Percentiles rank a stretch among this genome's conserved stretches.
Conservation (phyloP, 2,113 vertebrate genomes). For the Dipodomys merriami region DNA sequence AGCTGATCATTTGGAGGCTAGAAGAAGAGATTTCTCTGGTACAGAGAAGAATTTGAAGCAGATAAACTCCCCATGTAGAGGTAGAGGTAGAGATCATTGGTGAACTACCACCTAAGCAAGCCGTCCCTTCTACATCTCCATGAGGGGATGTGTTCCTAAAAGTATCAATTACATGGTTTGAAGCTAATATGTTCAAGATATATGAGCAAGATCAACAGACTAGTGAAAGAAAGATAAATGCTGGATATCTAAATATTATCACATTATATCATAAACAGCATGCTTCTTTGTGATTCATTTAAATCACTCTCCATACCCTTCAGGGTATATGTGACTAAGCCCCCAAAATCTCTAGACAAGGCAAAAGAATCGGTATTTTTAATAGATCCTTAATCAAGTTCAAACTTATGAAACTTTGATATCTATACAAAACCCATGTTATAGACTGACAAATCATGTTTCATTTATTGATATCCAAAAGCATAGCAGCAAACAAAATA, state of each 20-base stretch:
- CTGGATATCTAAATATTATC: background rate
- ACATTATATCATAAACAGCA: background rate
- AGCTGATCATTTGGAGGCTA: background rate
- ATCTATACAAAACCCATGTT: background rate
- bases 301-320: background rate
- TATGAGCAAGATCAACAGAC: background rate
- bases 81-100: background rate
- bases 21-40: background rate
- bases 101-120: background rate
- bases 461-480: background rate
- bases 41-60: constrained; percentile 1
- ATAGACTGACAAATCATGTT: background rate
- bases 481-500: constrained; percentile 23
- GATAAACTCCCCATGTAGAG: background rate
- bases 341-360: background rate
- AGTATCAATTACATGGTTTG: background rate
- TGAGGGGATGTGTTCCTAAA: background rate
- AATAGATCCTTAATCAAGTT: background rate
- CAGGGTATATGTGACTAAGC: no score
- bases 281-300: constrained; percentile 5
- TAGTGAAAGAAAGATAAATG: background rate
- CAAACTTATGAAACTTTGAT: background rate
- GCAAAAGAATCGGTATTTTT: background rate
- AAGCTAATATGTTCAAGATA: background rate
- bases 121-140: background rate